Conservation (phyloP, 2,888 invertebrate species). For the Frankliniella fusca region DNA sequence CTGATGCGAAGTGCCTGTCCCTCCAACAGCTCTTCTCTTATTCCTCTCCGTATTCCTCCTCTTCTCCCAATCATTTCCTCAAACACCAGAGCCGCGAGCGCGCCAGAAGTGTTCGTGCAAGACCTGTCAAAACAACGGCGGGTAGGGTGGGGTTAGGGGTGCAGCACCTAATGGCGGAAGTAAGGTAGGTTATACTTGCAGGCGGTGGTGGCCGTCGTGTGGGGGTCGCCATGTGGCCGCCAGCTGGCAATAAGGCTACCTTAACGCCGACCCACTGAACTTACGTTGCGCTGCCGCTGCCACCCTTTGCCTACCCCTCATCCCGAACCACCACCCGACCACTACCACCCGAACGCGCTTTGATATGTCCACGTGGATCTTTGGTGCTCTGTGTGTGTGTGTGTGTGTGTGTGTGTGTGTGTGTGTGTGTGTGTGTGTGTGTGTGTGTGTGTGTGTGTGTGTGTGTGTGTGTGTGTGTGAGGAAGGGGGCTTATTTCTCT, state of each 20-base stretch:
- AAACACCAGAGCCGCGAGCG: no score
- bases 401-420: neutral
- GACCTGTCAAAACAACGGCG: neutral
- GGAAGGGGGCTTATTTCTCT: neutral
- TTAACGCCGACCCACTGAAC: neutral
- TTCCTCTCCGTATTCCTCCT: neutral
- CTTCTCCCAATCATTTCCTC: no score
- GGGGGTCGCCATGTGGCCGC: neutral
- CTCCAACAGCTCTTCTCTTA: no score
- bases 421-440: no score
- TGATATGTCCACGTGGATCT: neutral
- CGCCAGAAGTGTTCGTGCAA: neutral
- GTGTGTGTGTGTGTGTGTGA: neutral
- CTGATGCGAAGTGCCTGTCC: no score
- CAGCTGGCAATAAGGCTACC: conserved; percentile 6
- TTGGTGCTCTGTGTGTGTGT: neutral
- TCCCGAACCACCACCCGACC: no score
- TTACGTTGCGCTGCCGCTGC: neutral
- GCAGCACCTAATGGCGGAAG: neutral
- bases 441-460: no score
- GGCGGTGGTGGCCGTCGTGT: no score
- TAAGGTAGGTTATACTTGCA: neutral
- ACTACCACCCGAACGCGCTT: neutral
- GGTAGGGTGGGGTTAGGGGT: neutral
- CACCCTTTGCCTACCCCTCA: neutral